phyloP scores from a whole-genome alignment of 2,888 invertebrate genomes.

The Rhamnusium bicolor region DNA sequence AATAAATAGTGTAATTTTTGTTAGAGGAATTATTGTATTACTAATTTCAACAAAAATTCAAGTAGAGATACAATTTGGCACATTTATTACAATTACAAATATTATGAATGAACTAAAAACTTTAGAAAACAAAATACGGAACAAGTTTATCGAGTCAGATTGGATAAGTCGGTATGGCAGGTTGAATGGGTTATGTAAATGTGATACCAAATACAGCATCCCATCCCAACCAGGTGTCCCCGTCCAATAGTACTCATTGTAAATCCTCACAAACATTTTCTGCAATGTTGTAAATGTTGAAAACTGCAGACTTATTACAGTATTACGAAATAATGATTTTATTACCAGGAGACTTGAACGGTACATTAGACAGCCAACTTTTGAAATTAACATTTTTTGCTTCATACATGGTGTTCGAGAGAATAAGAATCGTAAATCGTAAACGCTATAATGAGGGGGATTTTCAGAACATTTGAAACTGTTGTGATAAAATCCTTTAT shows the following conservation, averaged over 20 bases:
- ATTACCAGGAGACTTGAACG: background rate
- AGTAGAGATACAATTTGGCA: no score
- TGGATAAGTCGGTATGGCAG: background rate
- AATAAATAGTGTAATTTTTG: no score
- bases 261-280: background rate
- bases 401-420: background rate
- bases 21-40: no score
- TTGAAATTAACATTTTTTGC: background rate
- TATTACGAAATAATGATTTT: background rate
- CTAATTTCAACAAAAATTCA: no score
- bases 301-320: background rate
- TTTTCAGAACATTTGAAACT: no score
- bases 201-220: background rate
- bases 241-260: background rate
- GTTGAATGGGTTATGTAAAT: slow-evolving; percentile 6
- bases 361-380: background rate
- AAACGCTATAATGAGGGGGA: background rate
- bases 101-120: background rate
- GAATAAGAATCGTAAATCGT: background rate
- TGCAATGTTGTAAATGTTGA: background rate
- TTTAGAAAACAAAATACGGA: background rate
- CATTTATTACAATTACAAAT: background rate
- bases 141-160: background rate
- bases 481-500: no score
- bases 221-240: background rate